A percentile compares a stretch with the other conserved stretches of the same genome.
Evolutionary conservation across 2,888 invertebrate genomes (phyloP).

Genomic region (Merodon equestris): DNA sequence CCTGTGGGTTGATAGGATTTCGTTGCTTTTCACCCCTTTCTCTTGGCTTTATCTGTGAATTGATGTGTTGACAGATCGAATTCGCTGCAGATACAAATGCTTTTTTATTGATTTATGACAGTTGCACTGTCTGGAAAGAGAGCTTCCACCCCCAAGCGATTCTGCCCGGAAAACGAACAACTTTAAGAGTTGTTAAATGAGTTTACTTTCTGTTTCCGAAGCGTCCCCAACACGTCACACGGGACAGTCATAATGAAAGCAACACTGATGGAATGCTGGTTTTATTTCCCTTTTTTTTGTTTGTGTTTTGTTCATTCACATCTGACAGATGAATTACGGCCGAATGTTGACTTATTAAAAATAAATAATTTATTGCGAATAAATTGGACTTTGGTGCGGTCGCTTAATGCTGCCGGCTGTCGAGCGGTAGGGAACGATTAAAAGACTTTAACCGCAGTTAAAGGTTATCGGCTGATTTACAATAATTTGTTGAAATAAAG

Average conservation of each 20-base stretch:
- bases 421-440: too few species aligned
- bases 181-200: constrained; percentile 14
- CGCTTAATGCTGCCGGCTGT: too few species aligned
- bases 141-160: constrained; percentile 2
- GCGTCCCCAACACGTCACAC: background rate
- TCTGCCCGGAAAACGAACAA: background rate
- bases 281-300: background rate
- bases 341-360: constrained; percentile 14
- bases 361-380: constrained; percentile 17
- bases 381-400: background rate
- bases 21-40: too few species aligned
- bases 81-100: constrained; percentile 44
- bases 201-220: constrained; percentile 1
- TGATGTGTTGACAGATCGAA: constrained; percentile 40
- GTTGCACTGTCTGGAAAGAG: constrained; percentile 5
- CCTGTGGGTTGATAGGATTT: background rate
- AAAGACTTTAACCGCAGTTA: background rate
- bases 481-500: too few species aligned
- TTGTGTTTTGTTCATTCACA: too few species aligned
- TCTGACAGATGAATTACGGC: background rate
- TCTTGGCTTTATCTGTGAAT: constrained; percentile 17
- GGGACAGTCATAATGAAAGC: background rate
- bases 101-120: constrained; percentile 55
- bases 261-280: background rate
- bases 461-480: background rate